Percentiles rank a stretch among this genome's conserved stretches.
phyloP scores from a whole-genome alignment of 2,113 vertebrate genomes.

The Dinomys branickii region DNA sequence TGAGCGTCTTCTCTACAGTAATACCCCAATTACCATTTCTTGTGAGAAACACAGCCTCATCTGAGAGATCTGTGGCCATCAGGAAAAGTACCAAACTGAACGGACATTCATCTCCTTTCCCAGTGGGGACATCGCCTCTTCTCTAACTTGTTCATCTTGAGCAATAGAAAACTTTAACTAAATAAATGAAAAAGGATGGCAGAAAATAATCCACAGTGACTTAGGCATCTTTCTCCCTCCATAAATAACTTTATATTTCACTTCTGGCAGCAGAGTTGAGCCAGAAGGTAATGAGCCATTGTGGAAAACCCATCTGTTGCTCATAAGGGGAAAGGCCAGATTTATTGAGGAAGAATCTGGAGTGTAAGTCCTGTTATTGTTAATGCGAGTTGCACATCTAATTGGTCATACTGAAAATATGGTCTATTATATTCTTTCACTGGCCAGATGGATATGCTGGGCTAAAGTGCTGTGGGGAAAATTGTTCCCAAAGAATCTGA shows the following conservation, averaged over 20 bases:
- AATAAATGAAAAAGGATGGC: constrained; percentile 84
- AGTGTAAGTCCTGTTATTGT: constrained; percentile 77
- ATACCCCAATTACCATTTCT: constrained; percentile 80
- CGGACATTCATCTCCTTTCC: constrained; percentile 82
- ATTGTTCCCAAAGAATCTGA: constrained; percentile 59
- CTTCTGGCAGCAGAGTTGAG: constrained; percentile 85
- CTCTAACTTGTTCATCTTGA: constrained; percentile 80
- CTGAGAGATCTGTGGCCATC: constrained; percentile 75
- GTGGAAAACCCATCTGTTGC: constrained; percentile 90
- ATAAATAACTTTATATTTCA: constrained; percentile 90
- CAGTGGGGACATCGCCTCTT: constrained; percentile 78
- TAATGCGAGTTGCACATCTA: constrained; percentile 85
- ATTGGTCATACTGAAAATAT: constrained; percentile 82
- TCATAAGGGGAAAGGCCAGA: constrained; percentile 84
- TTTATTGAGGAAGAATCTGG: constrained; percentile 84
- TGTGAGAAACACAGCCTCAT: constrained; percentile 64
- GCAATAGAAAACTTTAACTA: constrained; percentile 83
- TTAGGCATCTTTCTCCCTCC: constrained; percentile 86
- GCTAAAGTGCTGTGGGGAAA: constrained; percentile 69
- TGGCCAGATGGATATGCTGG: constrained; percentile 75
- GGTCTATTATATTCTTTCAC: constrained; percentile 74
- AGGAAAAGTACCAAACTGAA: constrained; percentile 79
- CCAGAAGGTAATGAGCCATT: constrained; percentile 88
- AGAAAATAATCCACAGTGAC: constrained; percentile 83
- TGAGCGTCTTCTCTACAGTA: constrained; percentile 77